Evolutionary conservation across 2,888 invertebrate genomes (phyloP).

Genomic region (Eilema caniola): DNA sequence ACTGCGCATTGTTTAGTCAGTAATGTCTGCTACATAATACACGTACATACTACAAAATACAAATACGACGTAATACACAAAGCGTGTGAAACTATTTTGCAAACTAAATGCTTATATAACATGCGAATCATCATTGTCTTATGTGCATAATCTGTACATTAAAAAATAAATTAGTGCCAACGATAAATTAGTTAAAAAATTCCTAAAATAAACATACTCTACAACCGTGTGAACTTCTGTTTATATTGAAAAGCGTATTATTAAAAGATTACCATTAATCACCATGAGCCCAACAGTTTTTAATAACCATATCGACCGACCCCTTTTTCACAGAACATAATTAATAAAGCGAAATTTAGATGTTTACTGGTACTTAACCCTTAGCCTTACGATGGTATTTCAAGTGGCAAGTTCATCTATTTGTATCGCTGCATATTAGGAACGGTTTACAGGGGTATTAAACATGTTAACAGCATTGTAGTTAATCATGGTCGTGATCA

Average conservation of each 20-base stretch:
- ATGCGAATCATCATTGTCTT: constrained; percentile 26
- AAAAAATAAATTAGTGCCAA: constrained; percentile 42
- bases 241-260: constrained; percentile 64
- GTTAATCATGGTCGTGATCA: constrained; percentile 28
- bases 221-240: constrained; percentile 69
- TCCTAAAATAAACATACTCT: constrained; percentile 51
- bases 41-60: not conserved
- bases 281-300: constrained; percentile 49
- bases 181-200: constrained; percentile 48
- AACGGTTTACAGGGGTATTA: constrained; percentile 32
- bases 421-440: constrained; percentile 58
- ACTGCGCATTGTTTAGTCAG: not conserved
- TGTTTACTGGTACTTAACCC: constrained; percentile 83
- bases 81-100: constrained; percentile 33
- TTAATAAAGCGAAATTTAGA: constrained; percentile 76
- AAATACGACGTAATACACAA: constrained; percentile 1
- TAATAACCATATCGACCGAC: constrained; percentile 66
- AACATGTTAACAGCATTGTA: constrained; percentile 29
- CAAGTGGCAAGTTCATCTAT: constrained; percentile 69
- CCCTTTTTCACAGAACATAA: constrained; percentile 67
- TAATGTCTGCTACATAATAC: not conserved
- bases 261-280: constrained; percentile 59
- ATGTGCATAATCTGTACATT: constrained; percentile 41
- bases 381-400: constrained; percentile 62
- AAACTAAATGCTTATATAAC: constrained; percentile 18